These are phyloP conservation scores for Oryctolagus cuniculus DNA, from an alignment of 2,113 vertebrate species.

Conservation along the genomic window DNA sequence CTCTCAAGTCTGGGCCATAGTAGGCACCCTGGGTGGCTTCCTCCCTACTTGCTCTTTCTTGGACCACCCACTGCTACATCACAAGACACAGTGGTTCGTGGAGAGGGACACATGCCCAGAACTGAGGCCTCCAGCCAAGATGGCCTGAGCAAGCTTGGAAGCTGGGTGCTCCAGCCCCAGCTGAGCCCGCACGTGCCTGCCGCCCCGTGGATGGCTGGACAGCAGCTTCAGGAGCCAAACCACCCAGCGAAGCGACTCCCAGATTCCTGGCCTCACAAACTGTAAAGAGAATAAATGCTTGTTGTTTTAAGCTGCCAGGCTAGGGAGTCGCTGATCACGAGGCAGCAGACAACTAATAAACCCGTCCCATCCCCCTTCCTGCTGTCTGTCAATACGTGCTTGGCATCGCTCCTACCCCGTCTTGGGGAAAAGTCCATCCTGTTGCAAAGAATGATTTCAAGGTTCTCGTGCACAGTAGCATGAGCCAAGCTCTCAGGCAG, in stretches of 20 bases:
- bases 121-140: not conserved
- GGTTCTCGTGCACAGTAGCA: not conserved
- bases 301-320: not conserved
- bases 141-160: not conserved
- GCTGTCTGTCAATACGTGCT: not conserved
- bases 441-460: not conserved
- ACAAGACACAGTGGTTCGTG: fast-evolving
- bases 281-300: not conserved
- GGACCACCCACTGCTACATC: not conserved
- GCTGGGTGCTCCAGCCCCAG: not conserved
- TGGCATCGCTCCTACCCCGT: not conserved
- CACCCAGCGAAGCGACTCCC: not conserved
- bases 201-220: not conserved
- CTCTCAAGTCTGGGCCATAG: not conserved
- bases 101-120: not conserved
- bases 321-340: not conserved
- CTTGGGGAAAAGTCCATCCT: not conserved
- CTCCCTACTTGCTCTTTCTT: not conserved
- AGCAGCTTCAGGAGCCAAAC: not conserved
- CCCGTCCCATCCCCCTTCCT: not conserved
- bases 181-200: not conserved
- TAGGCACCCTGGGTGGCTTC: not conserved
- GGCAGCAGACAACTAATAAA: not conserved
- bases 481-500: not conserved
- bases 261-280: not conserved